These are phyloP conservation scores for Nasonia vitripennis DNA, from an alignment of 1,140 invertebrate species.

Conservation along the genomic window DNA sequence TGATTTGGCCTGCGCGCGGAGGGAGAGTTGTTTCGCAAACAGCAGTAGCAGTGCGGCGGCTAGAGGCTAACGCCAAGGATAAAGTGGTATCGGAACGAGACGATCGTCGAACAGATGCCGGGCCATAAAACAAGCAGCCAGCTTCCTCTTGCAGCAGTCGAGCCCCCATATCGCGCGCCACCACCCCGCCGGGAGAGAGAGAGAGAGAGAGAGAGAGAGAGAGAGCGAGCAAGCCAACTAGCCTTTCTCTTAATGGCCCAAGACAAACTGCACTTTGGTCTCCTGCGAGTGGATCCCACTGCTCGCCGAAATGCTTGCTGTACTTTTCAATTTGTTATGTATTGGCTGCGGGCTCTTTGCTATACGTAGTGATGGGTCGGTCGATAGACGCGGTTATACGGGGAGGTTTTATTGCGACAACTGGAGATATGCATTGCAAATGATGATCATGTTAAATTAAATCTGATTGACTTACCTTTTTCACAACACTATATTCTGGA, in stretches of 20 bases:
- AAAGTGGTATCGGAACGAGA: conserved; percentile 77
- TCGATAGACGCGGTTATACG: background rate
- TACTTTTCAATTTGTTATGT: conserved; percentile 23
- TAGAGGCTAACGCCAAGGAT: conserved; percentile 72
- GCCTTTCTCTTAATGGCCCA: conserved; percentile 75
- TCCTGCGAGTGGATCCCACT: conserved; percentile 31
- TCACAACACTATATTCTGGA: too few relatives aligned
- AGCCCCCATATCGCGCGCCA: conserved; percentile 22
- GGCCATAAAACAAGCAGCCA: conserved; percentile 72
- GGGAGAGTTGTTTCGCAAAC: conserved; percentile 73
- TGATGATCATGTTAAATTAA: background rate
- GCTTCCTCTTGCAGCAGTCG: conserved; percentile 51
- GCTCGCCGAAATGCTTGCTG: background rate
- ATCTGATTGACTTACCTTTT: background rate
- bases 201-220: conserved; percentile 51
- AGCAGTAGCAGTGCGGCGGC: conserved; percentile 66
- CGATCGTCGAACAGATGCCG: conserved; percentile 76
- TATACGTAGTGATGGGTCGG: background rate
- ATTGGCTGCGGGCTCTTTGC: background rate
- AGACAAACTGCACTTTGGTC: conserved; percentile 71
- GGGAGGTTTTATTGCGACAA: background rate
- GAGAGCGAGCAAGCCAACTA: conserved; percentile 68
- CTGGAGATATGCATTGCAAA: background rate
- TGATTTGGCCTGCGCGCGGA: conserved; percentile 54
- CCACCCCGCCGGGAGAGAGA: conserved; percentile 27